phyloP scores from a whole-genome alignment of 2,888 invertebrate genomes.

The Hypomecis atomaria region DNA sequence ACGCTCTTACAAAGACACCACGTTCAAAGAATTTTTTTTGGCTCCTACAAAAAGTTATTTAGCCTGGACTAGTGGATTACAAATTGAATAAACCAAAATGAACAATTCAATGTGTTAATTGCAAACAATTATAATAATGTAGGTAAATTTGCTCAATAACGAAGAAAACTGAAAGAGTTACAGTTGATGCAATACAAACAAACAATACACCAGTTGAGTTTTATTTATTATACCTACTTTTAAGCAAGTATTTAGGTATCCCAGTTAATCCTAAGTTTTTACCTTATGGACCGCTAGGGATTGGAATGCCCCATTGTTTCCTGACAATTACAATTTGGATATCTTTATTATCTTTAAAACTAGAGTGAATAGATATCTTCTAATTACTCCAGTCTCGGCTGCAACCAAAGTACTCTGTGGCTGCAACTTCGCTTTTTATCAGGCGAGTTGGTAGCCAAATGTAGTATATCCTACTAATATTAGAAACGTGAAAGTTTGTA shows the following conservation, averaged over 20 bases:
- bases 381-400: too few relatives aligned
- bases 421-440: too few relatives aligned
- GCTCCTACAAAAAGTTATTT: background rate
- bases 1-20: constrained; percentile 27
- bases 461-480: too few relatives aligned
- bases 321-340: too few relatives aligned
- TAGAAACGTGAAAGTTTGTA: too few relatives aligned
- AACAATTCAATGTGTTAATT: constrained; percentile 63
- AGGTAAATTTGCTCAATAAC: constrained; percentile 84
- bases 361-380: too few relatives aligned
- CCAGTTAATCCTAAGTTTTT: background rate
- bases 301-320: too few relatives aligned
- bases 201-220: constrained; percentile 77
- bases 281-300: too few relatives aligned
- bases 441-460: too few relatives aligned
- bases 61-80: background rate
- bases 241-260: background rate
- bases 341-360: too few relatives aligned
- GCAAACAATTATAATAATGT: constrained; percentile 82
- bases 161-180: constrained; percentile 84
- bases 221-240: constrained; percentile 61
- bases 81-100: constrained; percentile 32
- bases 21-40: constrained; percentile 13
- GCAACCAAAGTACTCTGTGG: too few relatives aligned
- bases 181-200: constrained; percentile 84